phyloP scores from a whole-genome alignment of 2,113 vertebrate genomes.

The Tenrec ecaudatus region DNA sequence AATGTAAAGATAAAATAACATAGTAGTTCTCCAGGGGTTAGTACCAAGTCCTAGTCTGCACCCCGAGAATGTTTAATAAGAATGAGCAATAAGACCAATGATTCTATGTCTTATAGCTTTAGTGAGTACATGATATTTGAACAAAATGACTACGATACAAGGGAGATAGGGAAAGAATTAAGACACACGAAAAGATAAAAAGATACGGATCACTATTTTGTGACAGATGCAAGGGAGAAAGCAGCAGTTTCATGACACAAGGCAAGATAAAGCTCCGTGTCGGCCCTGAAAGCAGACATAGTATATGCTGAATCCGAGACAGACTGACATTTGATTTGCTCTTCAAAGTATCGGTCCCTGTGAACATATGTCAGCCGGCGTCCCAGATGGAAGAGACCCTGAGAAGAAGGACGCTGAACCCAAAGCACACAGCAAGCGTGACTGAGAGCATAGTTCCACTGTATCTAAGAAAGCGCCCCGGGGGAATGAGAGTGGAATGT shows the following conservation, averaged over 20 bases:
- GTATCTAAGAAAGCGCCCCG: background rate
- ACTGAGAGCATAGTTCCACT: background rate
- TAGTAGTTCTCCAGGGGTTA: background rate
- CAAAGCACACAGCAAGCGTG: background rate
- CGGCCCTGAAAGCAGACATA: background rate
- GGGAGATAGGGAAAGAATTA: background rate
- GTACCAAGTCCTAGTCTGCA: background rate
- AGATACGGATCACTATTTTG: background rate
- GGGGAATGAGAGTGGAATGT: constrained; percentile 30
- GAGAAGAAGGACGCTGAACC: background rate
- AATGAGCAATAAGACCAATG: background rate
- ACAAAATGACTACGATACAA: background rate
- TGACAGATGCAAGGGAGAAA: background rate
- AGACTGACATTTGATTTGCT: background rate
- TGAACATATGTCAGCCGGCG: background rate
- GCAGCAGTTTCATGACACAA: background rate
- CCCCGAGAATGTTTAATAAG: constrained; percentile 23
- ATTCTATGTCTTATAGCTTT: background rate
- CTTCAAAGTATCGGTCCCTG: background rate
- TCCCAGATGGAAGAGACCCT: background rate
- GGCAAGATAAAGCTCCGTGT: background rate
- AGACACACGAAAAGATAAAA: background rate
- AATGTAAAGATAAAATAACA: constrained; percentile 17
- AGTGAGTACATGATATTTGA: background rate
- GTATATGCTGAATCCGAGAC: background rate